phyloP scores from a whole-genome alignment of 2,888 invertebrate species.

The Platerodrilus igneus region DNA sequence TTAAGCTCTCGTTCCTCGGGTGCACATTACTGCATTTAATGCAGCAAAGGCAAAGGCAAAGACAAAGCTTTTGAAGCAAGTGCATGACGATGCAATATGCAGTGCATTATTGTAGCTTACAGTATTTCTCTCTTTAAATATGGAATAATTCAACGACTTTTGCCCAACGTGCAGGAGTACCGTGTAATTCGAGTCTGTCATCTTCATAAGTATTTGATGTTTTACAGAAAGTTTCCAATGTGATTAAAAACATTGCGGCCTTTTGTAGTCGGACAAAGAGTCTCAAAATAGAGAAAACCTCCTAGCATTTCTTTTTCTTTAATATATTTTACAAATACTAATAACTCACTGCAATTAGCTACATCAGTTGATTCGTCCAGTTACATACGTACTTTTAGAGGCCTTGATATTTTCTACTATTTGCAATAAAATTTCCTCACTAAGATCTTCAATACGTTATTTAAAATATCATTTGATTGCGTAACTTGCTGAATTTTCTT shows the following conservation, averaged over 20 bases:
- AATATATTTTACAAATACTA: constrained; percentile 6
- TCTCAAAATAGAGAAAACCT: constrained; percentile 5
- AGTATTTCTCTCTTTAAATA: background rate
- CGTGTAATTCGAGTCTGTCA: constrained; percentile 7
- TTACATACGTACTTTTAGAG: constrained; percentile 5
- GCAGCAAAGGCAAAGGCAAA: constrained; percentile 1
- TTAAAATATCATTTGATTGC: constrained; percentile 7
- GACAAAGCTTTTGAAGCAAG: constrained; percentile 9
- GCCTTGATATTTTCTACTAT: constrained; percentile 3
- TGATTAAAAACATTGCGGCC: constrained; percentile 7
- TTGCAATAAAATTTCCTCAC: constrained; percentile 2
- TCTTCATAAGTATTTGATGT: constrained; percentile 8
- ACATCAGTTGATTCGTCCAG: constrained; percentile 6
- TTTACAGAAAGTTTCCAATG: constrained; percentile 5
- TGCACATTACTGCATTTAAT: constrained; percentile 15
- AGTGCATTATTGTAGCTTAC: background rate
- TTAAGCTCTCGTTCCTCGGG: constrained; percentile 12
- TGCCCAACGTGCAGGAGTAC: constrained; percentile 3
- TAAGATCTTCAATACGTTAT: constrained; percentile 7
- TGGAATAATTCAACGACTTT: background rate
- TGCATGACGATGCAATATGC: constrained; percentile 10
- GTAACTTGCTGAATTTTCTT: constrained; percentile 8
- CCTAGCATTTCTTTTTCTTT: constrained; percentile 5
- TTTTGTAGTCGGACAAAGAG: constrained; percentile 1
- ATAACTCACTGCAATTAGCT: constrained; percentile 1